A percentile compares a stretch with the other conserved stretches of the same genome.
These are phyloP conservation scores for Magallana angulata DNA, from an alignment of 1,140 invertebrate genomes.

Conservation along the genomic window DNA sequence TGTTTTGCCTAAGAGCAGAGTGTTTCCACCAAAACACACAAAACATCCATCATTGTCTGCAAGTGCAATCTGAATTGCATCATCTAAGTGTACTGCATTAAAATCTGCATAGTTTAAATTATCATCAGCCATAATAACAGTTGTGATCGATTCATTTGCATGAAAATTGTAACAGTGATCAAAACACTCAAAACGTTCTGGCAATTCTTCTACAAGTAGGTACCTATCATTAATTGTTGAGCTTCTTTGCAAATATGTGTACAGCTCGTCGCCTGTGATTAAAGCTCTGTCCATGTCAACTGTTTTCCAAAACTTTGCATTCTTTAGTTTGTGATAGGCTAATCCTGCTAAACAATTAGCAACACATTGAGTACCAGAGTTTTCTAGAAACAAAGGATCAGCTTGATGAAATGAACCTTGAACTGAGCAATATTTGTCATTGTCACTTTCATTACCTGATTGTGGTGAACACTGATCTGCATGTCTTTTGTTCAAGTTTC, in stretches of 20 bases:
- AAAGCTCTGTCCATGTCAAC: constrained; percentile 22
- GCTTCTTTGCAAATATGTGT: constrained; percentile 10
- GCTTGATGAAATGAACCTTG: constrained; percentile 46
- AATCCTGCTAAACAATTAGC: constrained; percentile 41
- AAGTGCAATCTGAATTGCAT: constrained; percentile 37
- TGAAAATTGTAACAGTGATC: not conserved
- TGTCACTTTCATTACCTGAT: too few relatives aligned
- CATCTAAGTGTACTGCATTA: constrained; percentile 22
- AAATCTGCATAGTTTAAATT: not conserved
- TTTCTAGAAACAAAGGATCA: constrained; percentile 24
- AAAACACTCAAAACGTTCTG: not conserved
- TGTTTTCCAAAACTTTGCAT: constrained; percentile 12
- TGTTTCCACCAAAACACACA: constrained; percentile 39
- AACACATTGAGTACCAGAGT: constrained; percentile 40
- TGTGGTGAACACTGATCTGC: too few relatives aligned
- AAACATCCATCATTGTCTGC: constrained; percentile 13
- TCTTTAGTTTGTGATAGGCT: not conserved
- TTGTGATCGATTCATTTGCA: not conserved
- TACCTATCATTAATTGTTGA: not conserved
- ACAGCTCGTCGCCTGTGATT: constrained; percentile 25
- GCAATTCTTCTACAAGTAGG: constrained; percentile 37
- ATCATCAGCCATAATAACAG: not conserved
- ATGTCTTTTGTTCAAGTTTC: not conserved
- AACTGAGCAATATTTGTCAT: not conserved
- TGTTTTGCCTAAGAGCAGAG: not conserved